Conservation (phyloP, 2,797 vertebrate genomes). For the Clarias laeviceps region DNA sequence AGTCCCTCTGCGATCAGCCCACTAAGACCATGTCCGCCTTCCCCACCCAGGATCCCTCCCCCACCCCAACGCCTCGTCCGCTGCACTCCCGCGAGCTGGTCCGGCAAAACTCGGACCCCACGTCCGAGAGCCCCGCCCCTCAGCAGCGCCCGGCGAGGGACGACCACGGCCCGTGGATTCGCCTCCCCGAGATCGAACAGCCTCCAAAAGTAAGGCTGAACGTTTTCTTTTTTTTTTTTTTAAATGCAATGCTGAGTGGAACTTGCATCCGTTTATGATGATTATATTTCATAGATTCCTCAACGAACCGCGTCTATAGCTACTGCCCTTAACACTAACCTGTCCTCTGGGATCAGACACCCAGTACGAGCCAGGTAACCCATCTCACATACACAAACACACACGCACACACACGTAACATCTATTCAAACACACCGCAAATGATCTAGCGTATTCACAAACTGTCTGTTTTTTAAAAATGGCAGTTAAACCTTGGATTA, state of each 20-base stretch:
- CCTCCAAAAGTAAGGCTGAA: constrained; percentile 77
- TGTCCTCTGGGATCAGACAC: constrained; percentile 82
- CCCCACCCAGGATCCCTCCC: constrained; percentile 85
- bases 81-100: constrained; percentile 83
- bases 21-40: constrained; percentile 92
- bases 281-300: constrained; percentile 76
- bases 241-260: too few species aligned
- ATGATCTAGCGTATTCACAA: not conserved
- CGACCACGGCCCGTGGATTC: constrained; percentile 85
- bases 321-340: constrained; percentile 88
- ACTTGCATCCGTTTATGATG: not conserved
- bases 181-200: constrained; percentile 81
- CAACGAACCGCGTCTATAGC: constrained; percentile 92
- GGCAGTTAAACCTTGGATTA: too few species aligned
- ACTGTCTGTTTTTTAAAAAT: not conserved
- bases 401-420: not conserved
- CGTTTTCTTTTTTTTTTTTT: not conserved
- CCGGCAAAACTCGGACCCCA: constrained; percentile 92
- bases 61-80: constrained; percentile 76
- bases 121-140: constrained; percentile 85
- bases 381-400: not conserved
- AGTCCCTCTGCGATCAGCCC: constrained; percentile 93
- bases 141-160: constrained; percentile 73
- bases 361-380: constrained; percentile 88
- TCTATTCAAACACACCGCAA: not conserved